Evolutionary conservation across 1,140 invertebrate species (phyloP).

Genomic region (Caenorhabditis remanei): DNA sequence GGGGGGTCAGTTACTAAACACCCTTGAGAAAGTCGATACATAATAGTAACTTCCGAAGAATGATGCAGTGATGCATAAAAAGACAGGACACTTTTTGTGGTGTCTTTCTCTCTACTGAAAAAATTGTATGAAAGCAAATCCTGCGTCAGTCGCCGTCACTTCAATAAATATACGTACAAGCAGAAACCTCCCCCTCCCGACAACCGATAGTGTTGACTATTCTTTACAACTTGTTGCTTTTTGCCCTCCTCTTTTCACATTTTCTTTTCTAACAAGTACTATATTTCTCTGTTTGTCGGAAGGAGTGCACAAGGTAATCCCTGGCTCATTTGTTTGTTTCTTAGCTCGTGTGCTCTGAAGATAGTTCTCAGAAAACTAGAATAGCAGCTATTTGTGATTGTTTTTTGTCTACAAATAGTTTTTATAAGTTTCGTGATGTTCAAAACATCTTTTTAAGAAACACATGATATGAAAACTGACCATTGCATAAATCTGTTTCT

Average conservation of each 20-base stretch:
- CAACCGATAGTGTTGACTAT: constrained; percentile 48
- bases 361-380: background rate
- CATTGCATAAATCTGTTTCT: background rate
- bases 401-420: too few species aligned
- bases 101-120: background rate
- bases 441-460: too few species aligned
- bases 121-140: constrained; percentile 56
- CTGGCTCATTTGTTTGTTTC: constrained; percentile 36
- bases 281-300: constrained; percentile 40
- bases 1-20: too few species aligned
- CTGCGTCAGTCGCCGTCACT: constrained; percentile 43
- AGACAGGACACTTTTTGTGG: background rate
- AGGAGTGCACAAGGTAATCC: constrained; percentile 15
- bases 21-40: background rate
- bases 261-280: constrained; percentile 41
- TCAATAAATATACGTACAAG: constrained; percentile 55
- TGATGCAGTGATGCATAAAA: constrained; percentile 49
- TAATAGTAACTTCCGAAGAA: constrained; percentile 53
- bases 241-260: constrained; percentile 38
- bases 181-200: constrained; percentile 32
- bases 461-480: background rate
- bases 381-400: too few species aligned
- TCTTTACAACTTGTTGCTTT: constrained; percentile 55
- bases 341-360: constrained; percentile 10
- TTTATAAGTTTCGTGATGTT: too few species aligned